These are phyloP conservation scores for Callorhinus ursinus DNA, from an alignment of 2,113 vertebrate genomes.

Conservation along the genomic window DNA sequence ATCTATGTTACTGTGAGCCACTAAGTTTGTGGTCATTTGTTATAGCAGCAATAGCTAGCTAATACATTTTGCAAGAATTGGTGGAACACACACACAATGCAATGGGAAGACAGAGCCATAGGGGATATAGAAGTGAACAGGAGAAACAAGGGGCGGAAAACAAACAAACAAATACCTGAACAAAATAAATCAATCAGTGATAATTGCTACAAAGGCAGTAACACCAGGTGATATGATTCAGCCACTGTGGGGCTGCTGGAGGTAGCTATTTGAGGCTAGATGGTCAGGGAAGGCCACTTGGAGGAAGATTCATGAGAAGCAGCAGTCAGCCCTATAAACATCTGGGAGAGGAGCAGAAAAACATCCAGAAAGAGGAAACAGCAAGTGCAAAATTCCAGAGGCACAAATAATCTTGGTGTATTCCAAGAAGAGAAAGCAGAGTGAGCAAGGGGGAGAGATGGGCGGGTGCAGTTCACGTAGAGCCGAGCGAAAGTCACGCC, in stretches of 20 bases:
- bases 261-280: accelerated
- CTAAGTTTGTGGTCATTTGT: neutral
- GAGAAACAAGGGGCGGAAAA: neutral
- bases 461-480: accelerated
- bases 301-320: neutral
- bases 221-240: neutral
- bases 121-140: too few relatives aligned
- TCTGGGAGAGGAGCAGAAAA: neutral
- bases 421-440: neutral
- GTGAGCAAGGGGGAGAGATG: neutral
- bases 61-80: neutral
- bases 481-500: too few relatives aligned
- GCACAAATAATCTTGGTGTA: too few relatives aligned
- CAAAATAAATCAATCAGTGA: neutral
- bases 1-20: neutral
- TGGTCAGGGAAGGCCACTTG: neutral
- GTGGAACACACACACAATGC: too few relatives aligned
- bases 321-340: neutral
- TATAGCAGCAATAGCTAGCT: neutral
- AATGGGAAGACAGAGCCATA: neutral
- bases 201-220: accelerated
- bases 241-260: accelerated
- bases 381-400: neutral
- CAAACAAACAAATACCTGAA: neutral
- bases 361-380: neutral